Evolutionary conservation across 2,888 invertebrate species (phyloP).

Genomic region (Lydus trimaculatus): DNA sequence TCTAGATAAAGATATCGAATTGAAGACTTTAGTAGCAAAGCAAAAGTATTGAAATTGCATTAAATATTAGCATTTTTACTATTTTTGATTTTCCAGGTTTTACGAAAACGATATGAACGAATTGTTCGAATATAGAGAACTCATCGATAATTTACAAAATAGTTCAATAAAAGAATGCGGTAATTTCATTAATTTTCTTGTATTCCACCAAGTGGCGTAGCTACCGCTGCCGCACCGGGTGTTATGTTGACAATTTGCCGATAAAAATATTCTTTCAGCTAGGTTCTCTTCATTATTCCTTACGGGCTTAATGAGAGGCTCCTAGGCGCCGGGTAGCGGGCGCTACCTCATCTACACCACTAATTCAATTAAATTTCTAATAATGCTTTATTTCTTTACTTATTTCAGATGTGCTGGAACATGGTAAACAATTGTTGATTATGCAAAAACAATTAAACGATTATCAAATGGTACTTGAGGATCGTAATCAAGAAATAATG

Average conservation of each 20-base stretch:
- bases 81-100: slow-evolving; percentile 36
- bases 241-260: too few relatives aligned
- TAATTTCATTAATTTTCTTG: slow-evolving; percentile 27
- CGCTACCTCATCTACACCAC: too few relatives aligned
- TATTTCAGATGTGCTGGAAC: slow-evolving; percentile 27
- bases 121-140: slow-evolving; percentile 46
- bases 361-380: background rate
- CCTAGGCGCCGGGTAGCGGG: too few relatives aligned
- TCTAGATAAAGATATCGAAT: slow-evolving; percentile 48
- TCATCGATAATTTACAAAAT: slow-evolving; percentile 42
- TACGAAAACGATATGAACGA: slow-evolving; percentile 45
- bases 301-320: too few relatives aligned
- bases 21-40: slow-evolving; percentile 45
- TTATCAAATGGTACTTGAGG: slow-evolving; percentile 43
- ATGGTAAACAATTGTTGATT: slow-evolving; percentile 36
- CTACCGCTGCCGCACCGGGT: too few relatives aligned
- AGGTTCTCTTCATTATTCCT: too few relatives aligned
- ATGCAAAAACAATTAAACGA: slow-evolving; percentile 48
- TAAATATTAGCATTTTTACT: background rate
- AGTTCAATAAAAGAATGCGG: slow-evolving; percentile 45
- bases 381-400: slow-evolving; percentile 4
- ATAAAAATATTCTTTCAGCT: too few relatives aligned
- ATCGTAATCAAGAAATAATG: slow-evolving; percentile 47
- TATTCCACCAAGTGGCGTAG: too few relatives aligned
- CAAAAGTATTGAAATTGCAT: slow-evolving; percentile 39